A percentile compares a stretch with the other conserved stretches of the same genome.
These are phyloP conservation scores for Antedon mediterranea DNA, from an alignment of 53 echinoderm and acorn worm species.

Conservation along the genomic window DNA sequence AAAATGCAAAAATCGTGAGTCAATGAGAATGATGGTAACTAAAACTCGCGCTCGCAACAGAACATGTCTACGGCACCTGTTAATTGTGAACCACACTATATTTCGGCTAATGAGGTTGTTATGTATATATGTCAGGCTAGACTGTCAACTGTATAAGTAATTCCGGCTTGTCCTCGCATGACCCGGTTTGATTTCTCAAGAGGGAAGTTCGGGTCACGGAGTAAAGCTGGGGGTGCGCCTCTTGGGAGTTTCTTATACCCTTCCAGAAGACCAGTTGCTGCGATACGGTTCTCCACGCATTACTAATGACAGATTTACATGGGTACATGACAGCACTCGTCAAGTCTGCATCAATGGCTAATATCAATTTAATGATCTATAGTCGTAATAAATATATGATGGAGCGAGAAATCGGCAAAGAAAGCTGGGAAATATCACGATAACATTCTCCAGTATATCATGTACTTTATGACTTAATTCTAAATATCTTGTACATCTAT, in stretches of 20 bases:
- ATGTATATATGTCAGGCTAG: not conserved
- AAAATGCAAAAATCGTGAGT: not conserved
- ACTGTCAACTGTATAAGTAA: not conserved
- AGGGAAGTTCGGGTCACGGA: not conserved
- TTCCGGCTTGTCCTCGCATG: not conserved
- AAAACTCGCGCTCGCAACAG: not conserved
- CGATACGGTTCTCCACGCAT: not conserved
- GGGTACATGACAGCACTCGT: not conserved
- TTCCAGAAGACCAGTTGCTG: not conserved
- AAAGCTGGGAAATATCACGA: not conserved
- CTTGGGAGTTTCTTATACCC: not conserved
- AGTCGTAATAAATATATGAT: not conserved
- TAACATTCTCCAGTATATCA: not conserved
- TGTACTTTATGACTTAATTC: not conserved
- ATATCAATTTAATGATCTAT: not conserved
- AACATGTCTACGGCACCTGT: not conserved
- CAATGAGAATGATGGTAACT: not conserved
- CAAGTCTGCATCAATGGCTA: not conserved
- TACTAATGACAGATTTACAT: not conserved
- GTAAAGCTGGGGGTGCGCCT: not conserved
- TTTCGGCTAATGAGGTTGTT: not conserved
- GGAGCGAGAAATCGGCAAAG: not conserved
- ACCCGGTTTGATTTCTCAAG: not conserved
- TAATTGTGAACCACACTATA: not conserved
- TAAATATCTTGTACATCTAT: not conserved